Percentiles rank a stretch among this genome's conserved stretches.
Evolutionary conservation across 92 coral and sea anemone genomes (phyloP).

Genomic region (Porites evermanni): DNA sequence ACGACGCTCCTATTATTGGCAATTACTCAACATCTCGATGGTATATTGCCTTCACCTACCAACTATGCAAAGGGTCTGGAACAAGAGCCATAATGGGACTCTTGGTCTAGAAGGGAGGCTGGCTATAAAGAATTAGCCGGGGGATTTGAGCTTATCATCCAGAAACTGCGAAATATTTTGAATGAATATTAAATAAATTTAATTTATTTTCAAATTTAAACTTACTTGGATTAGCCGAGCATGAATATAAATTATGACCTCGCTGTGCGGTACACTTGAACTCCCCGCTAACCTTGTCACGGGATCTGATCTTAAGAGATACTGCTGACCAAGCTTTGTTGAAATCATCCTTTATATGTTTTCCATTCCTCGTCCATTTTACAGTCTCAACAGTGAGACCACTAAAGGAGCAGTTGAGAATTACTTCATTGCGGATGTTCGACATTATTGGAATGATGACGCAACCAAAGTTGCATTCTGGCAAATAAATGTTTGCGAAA

Average conservation of each 20-base stretch:
- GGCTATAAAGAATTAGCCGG: no score
- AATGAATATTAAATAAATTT: no score
- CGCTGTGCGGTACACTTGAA: neutral
- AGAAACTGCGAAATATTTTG: no score
- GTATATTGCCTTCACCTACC: no score
- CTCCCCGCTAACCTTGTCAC: neutral
- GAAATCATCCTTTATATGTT: neutral
- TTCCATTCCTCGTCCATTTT: conserved; percentile 2
- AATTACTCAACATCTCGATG: no score
- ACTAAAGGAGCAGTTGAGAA: conserved; percentile 26
- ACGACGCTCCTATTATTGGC: no score
- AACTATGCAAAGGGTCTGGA: no score
- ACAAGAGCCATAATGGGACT: no score
- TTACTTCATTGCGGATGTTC: neutral
- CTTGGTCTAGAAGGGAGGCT: no score
- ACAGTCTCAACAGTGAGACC: neutral
- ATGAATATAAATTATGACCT: neutral
- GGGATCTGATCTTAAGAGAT: neutral
- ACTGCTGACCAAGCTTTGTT: conserved; percentile 35
- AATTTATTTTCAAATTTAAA: no score
- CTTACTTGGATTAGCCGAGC: conserved; percentile 17
- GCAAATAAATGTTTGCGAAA: neutral
- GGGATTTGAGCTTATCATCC: no score
- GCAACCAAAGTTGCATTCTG: neutral
- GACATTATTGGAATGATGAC: neutral